Percentiles rank a stretch among this genome's conserved stretches.
Evolutionary conservation across 2,113 vertebrate species (phyloP).

Genomic region (Dascyllus trimaculatus): DNA sequence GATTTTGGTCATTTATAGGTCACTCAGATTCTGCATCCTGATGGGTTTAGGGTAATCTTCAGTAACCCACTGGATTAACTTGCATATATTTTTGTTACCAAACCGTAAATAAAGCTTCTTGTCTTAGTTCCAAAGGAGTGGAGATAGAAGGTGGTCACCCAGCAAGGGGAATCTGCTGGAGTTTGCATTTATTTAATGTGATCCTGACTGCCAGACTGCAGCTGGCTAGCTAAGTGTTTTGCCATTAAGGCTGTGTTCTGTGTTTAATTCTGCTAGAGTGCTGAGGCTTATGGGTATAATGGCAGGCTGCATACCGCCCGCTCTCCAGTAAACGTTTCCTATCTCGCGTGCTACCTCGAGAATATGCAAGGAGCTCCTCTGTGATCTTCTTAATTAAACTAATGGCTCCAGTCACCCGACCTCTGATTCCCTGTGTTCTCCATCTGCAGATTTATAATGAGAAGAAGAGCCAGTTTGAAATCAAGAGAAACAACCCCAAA

Average conservation of each 20-base stretch:
- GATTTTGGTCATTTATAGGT: too few species aligned
- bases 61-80: constrained; percentile 10
- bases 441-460: constrained; percentile 94
- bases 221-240: constrained; percentile 66
- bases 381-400: constrained; percentile 55
- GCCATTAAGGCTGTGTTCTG: constrained; percentile 68
- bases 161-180: constrained; percentile 54
- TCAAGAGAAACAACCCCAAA: constrained; percentile 94
- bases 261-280: constrained; percentile 64
- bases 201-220: constrained; percentile 62
- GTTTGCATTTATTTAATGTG: constrained; percentile 71
- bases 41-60: neutral
- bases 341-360: constrained; percentile 34
- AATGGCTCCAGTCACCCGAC: constrained; percentile 48
- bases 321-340: constrained; percentile 66
- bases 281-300: constrained; percentile 46
- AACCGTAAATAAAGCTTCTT: constrained; percentile 41
- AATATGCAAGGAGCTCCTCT: constrained; percentile 50
- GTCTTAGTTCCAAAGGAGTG: constrained; percentile 23
- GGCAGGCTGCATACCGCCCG: constrained; percentile 48
- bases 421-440: constrained; percentile 55
- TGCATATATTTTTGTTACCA: constrained; percentile 1
- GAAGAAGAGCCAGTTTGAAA: constrained; percentile 95
- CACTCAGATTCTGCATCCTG: neutral
- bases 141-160: constrained; percentile 52